Conservation (phyloP, 2,888 invertebrate species). For the Heliconius charithonia region DNA sequence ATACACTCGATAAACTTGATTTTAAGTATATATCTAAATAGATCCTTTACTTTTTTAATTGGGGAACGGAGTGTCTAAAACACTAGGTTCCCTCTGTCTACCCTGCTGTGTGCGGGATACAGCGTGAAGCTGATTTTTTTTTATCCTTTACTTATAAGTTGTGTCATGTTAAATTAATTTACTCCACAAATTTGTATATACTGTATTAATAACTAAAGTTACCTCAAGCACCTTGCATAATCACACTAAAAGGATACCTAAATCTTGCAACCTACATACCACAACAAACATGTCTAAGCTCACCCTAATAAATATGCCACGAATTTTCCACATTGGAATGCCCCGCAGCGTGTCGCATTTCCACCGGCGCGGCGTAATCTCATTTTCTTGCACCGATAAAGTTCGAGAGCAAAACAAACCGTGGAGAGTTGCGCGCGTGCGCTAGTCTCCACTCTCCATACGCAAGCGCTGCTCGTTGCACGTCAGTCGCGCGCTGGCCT, state of each 20-base stretch:
- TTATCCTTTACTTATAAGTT: background rate
- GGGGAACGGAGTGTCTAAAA: no score
- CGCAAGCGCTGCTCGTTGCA: slow-evolving; percentile 64
- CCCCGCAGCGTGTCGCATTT: slow-evolving; percentile 67
- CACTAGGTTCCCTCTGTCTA: no score
- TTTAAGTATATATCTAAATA: background rate
- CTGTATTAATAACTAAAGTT: background rate
- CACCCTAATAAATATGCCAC: slow-evolving; percentile 58
- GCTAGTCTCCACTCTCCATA: slow-evolving; percentile 58
- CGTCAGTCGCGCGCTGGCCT: slow-evolving; percentile 74
- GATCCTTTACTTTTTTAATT: no score
- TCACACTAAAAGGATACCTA: slow-evolving; percentile 13
- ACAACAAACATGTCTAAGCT: slow-evolving; percentile 52
- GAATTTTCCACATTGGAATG: slow-evolving; percentile 64
- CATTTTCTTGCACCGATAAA: slow-evolving; percentile 64
- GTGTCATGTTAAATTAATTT: background rate
- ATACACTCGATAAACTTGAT: background rate
- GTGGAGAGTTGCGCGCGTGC: slow-evolving; percentile 70
- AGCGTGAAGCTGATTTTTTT: no score
- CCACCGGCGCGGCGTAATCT: slow-evolving; percentile 70
- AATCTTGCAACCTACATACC: slow-evolving; percentile 30
- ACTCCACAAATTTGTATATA: no score
- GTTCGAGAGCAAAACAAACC: slow-evolving; percentile 76
- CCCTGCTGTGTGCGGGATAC: no score
- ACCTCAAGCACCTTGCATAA: background rate